phyloP scores from a whole-genome alignment of 2,888 invertebrate genomes.

The Athripsodes cinereus region DNA sequence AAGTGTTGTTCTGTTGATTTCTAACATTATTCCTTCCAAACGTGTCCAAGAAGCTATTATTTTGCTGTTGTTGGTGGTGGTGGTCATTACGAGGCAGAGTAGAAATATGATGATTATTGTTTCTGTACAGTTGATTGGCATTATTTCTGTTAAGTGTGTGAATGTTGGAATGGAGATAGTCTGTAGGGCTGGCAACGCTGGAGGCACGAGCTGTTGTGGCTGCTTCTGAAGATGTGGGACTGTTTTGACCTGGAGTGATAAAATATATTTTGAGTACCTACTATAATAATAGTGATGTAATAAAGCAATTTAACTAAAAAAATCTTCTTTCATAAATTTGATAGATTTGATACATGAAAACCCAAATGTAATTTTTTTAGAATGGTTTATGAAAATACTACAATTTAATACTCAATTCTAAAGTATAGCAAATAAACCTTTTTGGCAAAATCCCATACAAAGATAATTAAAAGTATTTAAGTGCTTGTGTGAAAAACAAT shows the following conservation, averaged over 20 bases:
- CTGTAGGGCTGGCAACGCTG: constrained; percentile 41
- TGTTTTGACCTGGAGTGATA: constrained; percentile 57
- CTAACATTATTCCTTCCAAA: constrained; percentile 44
- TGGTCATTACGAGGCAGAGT: constrained; percentile 45
- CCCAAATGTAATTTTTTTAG: too few relatives aligned
- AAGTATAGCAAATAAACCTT: too few relatives aligned
- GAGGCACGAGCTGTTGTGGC: constrained; percentile 78
- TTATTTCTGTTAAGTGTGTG: constrained; percentile 41
- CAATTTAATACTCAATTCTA: too few relatives aligned
- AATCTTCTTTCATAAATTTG: too few relatives aligned
- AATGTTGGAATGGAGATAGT: constrained; percentile 32
- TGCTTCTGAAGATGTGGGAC: constrained; percentile 77
- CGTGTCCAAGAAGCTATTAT: constrained; percentile 42
- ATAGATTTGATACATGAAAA: too few relatives aligned
- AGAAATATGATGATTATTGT: constrained; percentile 34
- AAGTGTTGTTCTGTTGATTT: constrained; percentile 33
- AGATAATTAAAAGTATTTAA: too few relatives aligned
- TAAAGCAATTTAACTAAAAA: too few relatives aligned
- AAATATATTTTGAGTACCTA: not conserved
- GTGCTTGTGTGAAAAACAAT: too few relatives aligned
- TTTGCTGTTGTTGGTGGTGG: constrained; percentile 35
- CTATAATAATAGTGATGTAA: too few relatives aligned
- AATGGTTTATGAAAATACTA: too few relatives aligned
- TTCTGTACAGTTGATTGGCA: constrained; percentile 32
- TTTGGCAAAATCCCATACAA: too few relatives aligned